A percentile compares a stretch with the other conserved stretches of the same genome.
These are phyloP conservation scores for Heliconius ethilla DNA, from an alignment of 2,888 invertebrate species.

Conservation along the genomic window DNA sequence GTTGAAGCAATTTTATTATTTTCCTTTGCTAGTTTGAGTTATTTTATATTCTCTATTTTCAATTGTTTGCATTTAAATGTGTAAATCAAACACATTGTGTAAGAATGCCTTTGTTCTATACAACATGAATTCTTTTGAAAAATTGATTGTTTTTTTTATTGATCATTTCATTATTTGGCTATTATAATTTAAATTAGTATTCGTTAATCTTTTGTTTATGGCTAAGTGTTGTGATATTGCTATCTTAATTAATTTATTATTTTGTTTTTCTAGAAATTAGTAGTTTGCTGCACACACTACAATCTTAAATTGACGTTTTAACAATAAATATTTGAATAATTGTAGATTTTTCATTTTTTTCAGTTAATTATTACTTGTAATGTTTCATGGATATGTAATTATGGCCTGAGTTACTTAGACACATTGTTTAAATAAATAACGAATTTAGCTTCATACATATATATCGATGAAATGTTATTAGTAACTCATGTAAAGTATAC, in stretches of 20 bases:
- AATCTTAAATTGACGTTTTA: background rate
- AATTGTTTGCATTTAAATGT: slow-evolving; percentile 44
- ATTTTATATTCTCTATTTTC: slow-evolving; percentile 48
- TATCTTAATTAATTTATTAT: background rate
- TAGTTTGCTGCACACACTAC: background rate
- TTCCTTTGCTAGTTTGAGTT: slow-evolving; percentile 43
- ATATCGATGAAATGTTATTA: background rate
- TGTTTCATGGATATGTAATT: background rate
- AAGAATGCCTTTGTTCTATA: slow-evolving; percentile 68
- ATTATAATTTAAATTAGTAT: background rate
- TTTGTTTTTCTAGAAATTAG: background rate
- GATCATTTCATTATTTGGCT: slow-evolving; percentile 9
- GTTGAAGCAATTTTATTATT: slow-evolving; percentile 35
- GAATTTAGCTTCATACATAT: background rate
- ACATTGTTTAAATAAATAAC: background rate
- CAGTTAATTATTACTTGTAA: background rate
- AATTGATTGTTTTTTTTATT: slow-evolving; percentile 27
- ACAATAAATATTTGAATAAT: background rate
- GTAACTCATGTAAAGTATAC: slow-evolving; percentile 27
- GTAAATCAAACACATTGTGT: slow-evolving; percentile 39
- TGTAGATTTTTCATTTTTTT: background rate
- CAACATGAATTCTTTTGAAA: slow-evolving; percentile 32
- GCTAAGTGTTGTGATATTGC: background rate
- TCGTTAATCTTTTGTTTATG: background rate
- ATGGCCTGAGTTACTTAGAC: background rate